Base-by-base conservation (phyloP, 2,888 invertebrate genomes). In the Lobophora halterata region DNA sequence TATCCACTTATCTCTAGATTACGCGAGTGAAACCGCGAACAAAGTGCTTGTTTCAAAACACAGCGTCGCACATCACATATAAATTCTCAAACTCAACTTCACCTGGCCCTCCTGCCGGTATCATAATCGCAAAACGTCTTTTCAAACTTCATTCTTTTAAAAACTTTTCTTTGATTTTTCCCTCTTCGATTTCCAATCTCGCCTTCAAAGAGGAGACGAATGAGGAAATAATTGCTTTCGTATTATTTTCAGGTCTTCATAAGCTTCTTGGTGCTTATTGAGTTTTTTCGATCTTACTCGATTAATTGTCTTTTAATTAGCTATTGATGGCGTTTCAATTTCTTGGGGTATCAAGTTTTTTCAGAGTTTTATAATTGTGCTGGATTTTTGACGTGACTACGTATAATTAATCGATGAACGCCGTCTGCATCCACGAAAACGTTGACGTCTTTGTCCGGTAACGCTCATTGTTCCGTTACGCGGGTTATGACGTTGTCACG, bases 211-310 rank as follows among this genome's bases (percentile, higher is more conserved):
- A 69, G 70, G 58, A 61, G 65, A 65, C 62, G 75, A 81, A 79
- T 75, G 72, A 75, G 71, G 79, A 75, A 68, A 75, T 80, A 80
- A 82, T 83, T 78, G 73, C 68, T 65, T 63, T 46, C 48, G 70
- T 63, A 79, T 82, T 82, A 80, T 77, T 76, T 66, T 58, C 61
- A 51, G 67, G 68, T 67, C 72, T 75, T 75, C 65, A 61, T 67
- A 64, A 64, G 52, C 39, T 36, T 5, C 30, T 26, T 21, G 19
- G 13, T 32, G 38, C 24, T 40, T 39, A 40, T 40, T 20, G 28
- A 25, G 20, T 51, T 43, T 45, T 38, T 30, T 50, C 41, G 41
- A 43, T 49, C 31, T 17, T 27, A 36, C 35, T 47, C 44, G 36
- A 48, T 46, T 50, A 53, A 53, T 53, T 50, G 48, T 46, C n/a